These are phyloP conservation scores for Solen grandis DNA, from an alignment of 1,140 invertebrate genomes.

Conservation along the genomic window DNA sequence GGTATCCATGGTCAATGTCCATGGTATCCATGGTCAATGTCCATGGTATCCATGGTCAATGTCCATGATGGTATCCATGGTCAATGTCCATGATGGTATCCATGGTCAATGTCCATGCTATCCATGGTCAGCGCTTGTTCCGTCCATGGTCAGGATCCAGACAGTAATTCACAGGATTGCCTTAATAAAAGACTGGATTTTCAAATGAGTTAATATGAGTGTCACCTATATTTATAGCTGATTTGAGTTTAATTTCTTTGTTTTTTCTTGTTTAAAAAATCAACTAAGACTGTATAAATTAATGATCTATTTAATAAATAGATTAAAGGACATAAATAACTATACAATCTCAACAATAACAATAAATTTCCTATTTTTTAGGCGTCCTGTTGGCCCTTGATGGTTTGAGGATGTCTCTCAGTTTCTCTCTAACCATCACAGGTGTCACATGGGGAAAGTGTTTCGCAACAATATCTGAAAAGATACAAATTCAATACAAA, in stretches of 20 bases:
- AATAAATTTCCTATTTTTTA: neutral
- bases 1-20: constrained; percentile 25
- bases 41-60: constrained; percentile 17
- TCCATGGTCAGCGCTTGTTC: neutral
- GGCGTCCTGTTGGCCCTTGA: neutral
- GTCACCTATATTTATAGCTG: neutral
- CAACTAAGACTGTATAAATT: neutral
- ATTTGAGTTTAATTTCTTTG: neutral
- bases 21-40: constrained; percentile 26
- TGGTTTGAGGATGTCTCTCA: constrained; percentile 9
- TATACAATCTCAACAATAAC: neutral
- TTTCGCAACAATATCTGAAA: neutral
- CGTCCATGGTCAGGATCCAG: neutral
- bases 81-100: constrained; percentile 11
- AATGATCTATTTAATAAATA: neutral
- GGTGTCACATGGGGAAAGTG: neutral
- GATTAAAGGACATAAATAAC: neutral
- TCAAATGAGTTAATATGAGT: neutral
- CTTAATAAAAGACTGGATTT: neutral
- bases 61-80: constrained; percentile 35
- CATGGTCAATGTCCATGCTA: constrained; percentile 11
- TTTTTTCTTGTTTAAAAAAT: neutral
- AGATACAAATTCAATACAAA: no score
- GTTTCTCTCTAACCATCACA: neutral
- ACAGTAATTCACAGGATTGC: neutral